A percentile compares a stretch with the other conserved stretches of the same genome.
These are phyloP conservation scores for Drosophila chauvacae DNA, from an alignment of 1,140 invertebrate genomes.

Conservation along the genomic window DNA sequence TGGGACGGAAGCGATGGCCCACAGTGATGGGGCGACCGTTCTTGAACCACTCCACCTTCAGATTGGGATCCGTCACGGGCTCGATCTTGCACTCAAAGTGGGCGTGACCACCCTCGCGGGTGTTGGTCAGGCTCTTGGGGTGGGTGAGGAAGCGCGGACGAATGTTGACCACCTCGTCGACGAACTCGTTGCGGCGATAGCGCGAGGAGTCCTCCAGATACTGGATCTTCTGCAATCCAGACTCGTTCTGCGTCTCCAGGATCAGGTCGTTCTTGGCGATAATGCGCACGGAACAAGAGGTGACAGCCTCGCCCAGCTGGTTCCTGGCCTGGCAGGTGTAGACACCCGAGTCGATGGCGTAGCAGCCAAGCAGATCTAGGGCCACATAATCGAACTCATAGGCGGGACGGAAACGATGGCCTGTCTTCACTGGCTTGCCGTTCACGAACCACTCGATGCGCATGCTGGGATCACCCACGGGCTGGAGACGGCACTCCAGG, in stretches of 20 bases:
- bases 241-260: constrained; percentile 93
- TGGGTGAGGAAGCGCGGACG: constrained; percentile 93
- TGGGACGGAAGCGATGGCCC: constrained; percentile 95
- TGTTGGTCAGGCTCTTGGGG: constrained; percentile 93
- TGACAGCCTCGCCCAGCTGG: constrained; percentile 96
- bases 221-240: constrained; percentile 95
- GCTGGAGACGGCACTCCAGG: constrained; percentile 95
- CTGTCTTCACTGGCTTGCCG: constrained; percentile 93
- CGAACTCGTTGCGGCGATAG: constrained; percentile 92
- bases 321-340: constrained; percentile 97
- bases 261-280: constrained; percentile 95
- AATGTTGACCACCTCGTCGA: constrained; percentile 93
- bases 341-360: constrained; percentile 98
- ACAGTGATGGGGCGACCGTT: constrained; percentile 95
- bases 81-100: constrained; percentile 99
- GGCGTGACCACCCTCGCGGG: constrained; percentile 95
- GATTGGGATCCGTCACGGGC: constrained; percentile 96
- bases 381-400: constrained; percentile 99
- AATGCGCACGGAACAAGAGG: constrained; percentile 94
- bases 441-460: constrained; percentile 99
- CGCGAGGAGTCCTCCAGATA: constrained; percentile 94
- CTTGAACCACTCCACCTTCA: constrained; percentile 97
- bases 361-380: constrained; percentile 97
- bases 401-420: constrained; percentile 97
- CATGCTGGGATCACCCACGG: constrained; percentile 97